These are phyloP conservation scores for Notarius lentiginosus DNA, from an alignment of 2,113 vertebrate species.

Conservation along the genomic window DNA sequence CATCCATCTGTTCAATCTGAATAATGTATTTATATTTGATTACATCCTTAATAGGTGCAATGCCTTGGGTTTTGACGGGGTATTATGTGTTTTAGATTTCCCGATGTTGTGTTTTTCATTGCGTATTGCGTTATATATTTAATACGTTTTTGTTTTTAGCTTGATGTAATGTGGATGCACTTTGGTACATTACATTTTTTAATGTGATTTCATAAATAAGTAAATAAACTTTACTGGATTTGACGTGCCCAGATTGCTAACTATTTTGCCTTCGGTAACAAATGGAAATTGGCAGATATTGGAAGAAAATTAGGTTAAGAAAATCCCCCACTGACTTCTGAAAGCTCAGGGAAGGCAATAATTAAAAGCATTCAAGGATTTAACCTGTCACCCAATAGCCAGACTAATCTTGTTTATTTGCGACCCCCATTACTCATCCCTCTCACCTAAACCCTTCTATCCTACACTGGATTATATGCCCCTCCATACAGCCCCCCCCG, in stretches of 20 bases:
- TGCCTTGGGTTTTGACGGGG: not conserved
- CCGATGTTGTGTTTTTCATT: not conserved
- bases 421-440: conserved; percentile 29
- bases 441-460: conserved; percentile 2
- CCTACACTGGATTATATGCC: not conserved
- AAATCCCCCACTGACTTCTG: conserved; percentile 2
- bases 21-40: not conserved
- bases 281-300: conserved; percentile 20
- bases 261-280: conserved; percentile 13
- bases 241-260: not conserved
- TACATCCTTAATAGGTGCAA: not conserved
- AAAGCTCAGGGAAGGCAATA: conserved; percentile 24
- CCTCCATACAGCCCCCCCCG: not conserved
- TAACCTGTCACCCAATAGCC: conserved; percentile 35
- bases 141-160: not conserved
- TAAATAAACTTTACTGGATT: conserved; percentile 16
- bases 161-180: not conserved
- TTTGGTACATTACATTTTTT: not conserved
- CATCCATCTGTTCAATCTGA: not conserved
- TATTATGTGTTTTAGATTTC: not conserved
- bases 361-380: conserved; percentile 45
- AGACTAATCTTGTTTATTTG: conserved; percentile 37
- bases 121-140: not conserved
- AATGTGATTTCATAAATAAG: conserved; percentile 13
- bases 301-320: conserved; percentile 16